Conservation (phyloP, 35 echinoderm and acorn worm genomes). For the Hemicentrotus pulcherrimus region DNA sequence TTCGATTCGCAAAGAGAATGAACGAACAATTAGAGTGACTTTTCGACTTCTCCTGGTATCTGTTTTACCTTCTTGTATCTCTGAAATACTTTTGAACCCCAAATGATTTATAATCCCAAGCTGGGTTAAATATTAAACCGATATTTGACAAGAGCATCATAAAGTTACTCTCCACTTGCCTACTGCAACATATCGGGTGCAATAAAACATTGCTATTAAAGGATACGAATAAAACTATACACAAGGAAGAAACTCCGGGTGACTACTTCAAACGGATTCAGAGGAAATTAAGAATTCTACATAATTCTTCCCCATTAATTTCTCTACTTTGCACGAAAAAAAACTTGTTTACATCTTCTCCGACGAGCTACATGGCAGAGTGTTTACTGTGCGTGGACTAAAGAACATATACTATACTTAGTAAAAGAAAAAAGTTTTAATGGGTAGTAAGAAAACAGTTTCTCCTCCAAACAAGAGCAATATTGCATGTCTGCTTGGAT, state of each 20-base stretch:
- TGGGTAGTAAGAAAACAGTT: background rate
- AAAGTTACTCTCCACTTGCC: conserved; percentile 2
- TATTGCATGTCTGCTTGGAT: background rate
- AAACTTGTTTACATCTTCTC: background rate
- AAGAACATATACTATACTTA: background rate
- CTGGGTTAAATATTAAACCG: conserved; percentile 37
- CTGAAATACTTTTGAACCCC: conserved; percentile 14
- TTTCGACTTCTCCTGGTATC: background rate
- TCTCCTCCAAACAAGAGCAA: background rate
- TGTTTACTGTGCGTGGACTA: background rate
- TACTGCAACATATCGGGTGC: conserved; percentile 14
- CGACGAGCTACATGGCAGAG: background rate
- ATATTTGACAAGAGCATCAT: conserved; percentile 23
- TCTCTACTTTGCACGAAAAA: background rate
- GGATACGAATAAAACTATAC: background rate
- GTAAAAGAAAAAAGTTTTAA: background rate
- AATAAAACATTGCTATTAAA: conserved; percentile 12
- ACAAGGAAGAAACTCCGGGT: background rate
- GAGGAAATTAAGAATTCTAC: background rate
- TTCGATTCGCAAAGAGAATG: background rate
- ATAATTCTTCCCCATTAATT: background rate
- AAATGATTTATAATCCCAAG: conserved; percentile 40
- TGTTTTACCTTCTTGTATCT: background rate
- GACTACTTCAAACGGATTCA: background rate
- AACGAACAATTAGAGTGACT: conserved; percentile 22